Conservation (phyloP, 2,888 invertebrate genomes). For the Heteromyza rotundicornis region DNA sequence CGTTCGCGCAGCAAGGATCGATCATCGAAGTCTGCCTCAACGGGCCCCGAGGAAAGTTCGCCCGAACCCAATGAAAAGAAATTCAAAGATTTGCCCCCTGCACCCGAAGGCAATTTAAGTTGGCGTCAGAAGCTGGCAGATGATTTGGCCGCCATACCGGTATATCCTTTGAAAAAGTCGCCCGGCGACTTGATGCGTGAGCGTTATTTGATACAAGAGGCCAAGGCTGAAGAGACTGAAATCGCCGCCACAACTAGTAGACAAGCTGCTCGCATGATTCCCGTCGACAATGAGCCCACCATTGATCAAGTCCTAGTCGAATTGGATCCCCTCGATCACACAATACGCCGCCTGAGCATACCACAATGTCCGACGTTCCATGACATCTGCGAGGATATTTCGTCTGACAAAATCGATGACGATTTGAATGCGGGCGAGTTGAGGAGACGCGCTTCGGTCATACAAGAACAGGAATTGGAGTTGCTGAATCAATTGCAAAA, state of each 20-base stretch:
- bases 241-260: slow-evolving; percentile 18
- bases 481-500: slow-evolving; percentile 58
- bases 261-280: background rate
- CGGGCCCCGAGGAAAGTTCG: slow-evolving; percentile 18
- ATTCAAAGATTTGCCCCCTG: slow-evolving; percentile 47
- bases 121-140: slow-evolving; percentile 73
- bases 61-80: slow-evolving; percentile 34
- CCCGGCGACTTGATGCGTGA: slow-evolving; percentile 78
- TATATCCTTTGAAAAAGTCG: slow-evolving; percentile 65
- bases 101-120: slow-evolving; percentile 61
- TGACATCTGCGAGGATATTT: slow-evolving; percentile 66
- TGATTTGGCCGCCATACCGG: slow-evolving; percentile 59
- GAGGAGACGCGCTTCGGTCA: slow-evolving; percentile 61
- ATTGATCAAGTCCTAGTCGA: slow-evolving; percentile 43
- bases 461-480: slow-evolving; percentile 66
- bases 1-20: slow-evolving; percentile 53
- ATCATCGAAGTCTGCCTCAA: slow-evolving; percentile 13
- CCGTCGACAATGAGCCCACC: slow-evolving; percentile 30
- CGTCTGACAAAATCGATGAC: slow-evolving; percentile 64
- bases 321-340: slow-evolving; percentile 54
- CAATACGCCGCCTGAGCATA: slow-evolving; percentile 55
- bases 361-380: slow-evolving; percentile 65
- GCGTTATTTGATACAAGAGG: slow-evolving; percentile 66
- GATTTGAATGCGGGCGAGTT: slow-evolving; percentile 66
- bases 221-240: slow-evolving; percentile 39